phyloP scores from a whole-genome alignment of 2,888 invertebrate genomes.

The Phrixothrix hirtus region DNA sequence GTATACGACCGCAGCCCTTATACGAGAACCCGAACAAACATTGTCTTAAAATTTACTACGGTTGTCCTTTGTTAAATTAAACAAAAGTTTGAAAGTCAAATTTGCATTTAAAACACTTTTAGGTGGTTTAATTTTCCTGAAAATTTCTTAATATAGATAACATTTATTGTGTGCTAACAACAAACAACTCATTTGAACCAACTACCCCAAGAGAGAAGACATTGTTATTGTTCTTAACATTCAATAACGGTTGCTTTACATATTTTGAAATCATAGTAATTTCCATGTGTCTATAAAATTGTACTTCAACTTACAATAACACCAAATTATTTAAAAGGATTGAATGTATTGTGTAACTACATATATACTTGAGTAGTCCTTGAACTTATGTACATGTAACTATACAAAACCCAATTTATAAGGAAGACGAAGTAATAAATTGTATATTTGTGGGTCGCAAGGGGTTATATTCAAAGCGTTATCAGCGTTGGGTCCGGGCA shows the following conservation, averaged over 20 bases:
- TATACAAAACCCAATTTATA: slow-evolving; percentile 45
- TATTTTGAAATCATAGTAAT: too few relatives aligned
- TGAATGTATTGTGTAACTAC: too few relatives aligned
- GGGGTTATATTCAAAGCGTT: slow-evolving; percentile 36
- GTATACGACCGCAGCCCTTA: too few relatives aligned
- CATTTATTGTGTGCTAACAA: neutral
- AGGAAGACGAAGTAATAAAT: slow-evolving; percentile 45
- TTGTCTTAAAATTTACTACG: neutral
- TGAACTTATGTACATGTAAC: slow-evolving; percentile 23
- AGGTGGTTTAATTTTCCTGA: neutral
- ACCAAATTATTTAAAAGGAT: too few relatives aligned
- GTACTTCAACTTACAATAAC: too few relatives aligned
- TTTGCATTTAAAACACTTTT: neutral
- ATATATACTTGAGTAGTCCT: too few relatives aligned
- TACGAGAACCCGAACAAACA: neutral
- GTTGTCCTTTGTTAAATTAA: neutral
- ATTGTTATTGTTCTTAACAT: neutral
- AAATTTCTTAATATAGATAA: neutral
- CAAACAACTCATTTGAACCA: too few relatives aligned
- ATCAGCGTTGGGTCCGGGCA: slow-evolving; percentile 39
- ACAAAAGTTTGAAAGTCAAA: neutral
- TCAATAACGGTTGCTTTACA: too few relatives aligned
- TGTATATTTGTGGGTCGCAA: slow-evolving; percentile 49
- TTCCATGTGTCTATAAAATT: too few relatives aligned
- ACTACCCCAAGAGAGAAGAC: neutral